phyloP scores from a whole-genome alignment of 1,140 invertebrate genomes.

The Drosophila lacertosa region DNA sequence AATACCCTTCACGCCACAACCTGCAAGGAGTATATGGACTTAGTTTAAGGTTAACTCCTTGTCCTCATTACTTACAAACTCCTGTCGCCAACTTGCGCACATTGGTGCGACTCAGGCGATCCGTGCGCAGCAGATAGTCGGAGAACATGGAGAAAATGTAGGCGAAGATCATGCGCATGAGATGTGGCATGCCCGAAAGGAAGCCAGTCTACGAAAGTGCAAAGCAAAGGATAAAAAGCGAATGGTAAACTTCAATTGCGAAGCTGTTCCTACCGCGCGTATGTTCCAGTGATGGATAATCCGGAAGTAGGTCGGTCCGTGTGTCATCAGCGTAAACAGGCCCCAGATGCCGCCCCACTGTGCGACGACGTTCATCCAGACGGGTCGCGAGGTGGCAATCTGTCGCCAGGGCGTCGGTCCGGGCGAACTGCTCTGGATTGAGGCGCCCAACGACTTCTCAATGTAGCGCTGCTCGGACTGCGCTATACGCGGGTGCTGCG shows the following conservation, averaged over 20 bases:
- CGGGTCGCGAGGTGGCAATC: slow-evolving; percentile 89
- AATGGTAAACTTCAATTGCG: not conserved
- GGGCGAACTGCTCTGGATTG: slow-evolving; percentile 81
- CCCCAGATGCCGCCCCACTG: slow-evolving; percentile 94
- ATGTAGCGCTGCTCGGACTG: slow-evolving; percentile 88
- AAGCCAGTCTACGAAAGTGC: slow-evolving; percentile 86
- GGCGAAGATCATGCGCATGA: slow-evolving; percentile 87
- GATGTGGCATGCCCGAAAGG: slow-evolving; percentile 88
- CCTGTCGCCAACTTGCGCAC: slow-evolving; percentile 87
- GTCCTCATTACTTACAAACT: slow-evolving; percentile 84
- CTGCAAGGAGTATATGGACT: slow-evolving; percentile 46
- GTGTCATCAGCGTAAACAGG: slow-evolving; percentile 92
- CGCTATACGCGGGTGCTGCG: slow-evolving; percentile 90
- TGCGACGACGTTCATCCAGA: slow-evolving; percentile 91
- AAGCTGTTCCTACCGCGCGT: slow-evolving; percentile 86
- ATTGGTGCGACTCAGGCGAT: slow-evolving; percentile 86
- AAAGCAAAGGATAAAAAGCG: not conserved
- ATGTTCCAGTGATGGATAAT: slow-evolving; percentile 93
- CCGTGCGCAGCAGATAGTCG: slow-evolving; percentile 86
- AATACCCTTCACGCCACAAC: slow-evolving; percentile 85
- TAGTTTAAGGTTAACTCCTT: slow-evolving; percentile 6
- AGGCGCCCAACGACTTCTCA: slow-evolving; percentile 85
- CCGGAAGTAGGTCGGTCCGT: slow-evolving; percentile 93
- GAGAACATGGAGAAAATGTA: slow-evolving; percentile 86
- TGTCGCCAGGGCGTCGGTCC: slow-evolving; percentile 88